A percentile compares a stretch with the other conserved stretches of the same genome.
Evolutionary conservation across 2,797 vertebrate species (phyloP).

Genomic region (Platyrinchus mystaceus): DNA sequence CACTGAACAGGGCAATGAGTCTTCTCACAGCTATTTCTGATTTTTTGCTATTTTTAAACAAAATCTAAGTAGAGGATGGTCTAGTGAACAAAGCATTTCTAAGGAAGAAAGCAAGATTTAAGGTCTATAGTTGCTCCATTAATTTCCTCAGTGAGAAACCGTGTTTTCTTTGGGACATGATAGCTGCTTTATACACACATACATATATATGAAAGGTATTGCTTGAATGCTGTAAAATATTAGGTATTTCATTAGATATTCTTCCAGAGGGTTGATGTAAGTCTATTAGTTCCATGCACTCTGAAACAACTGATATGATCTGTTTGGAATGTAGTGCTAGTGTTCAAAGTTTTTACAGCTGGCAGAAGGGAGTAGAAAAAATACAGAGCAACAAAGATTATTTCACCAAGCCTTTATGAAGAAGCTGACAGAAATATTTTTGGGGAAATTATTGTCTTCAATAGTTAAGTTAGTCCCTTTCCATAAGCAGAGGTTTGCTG

Average conservation of each 20-base stretch:
- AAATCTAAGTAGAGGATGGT: background rate
- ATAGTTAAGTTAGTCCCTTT: background rate
- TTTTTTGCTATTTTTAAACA: background rate
- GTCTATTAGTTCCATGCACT: background rate
- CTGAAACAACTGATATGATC: background rate
- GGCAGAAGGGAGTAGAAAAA: background rate
- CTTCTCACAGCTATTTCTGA: background rate
- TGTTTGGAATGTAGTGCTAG: background rate
- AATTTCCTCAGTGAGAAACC: background rate
- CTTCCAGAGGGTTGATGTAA: background rate
- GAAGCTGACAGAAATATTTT: background rate
- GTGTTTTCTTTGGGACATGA: background rate
- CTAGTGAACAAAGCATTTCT: background rate
- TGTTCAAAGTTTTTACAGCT: background rate
- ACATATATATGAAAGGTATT: background rate
- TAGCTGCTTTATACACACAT: background rate
- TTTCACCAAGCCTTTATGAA: background rate
- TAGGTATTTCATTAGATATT: background rate
- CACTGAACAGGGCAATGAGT: background rate
- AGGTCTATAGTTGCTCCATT: background rate
- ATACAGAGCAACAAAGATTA: background rate
- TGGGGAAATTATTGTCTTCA: background rate
- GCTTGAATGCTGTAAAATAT: background rate
- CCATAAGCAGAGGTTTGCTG: background rate
- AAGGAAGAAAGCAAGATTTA: background rate